Evolutionary conservation across 2,113 vertebrate genomes (phyloP).

Genomic region (Chunga burmeisteri): DNA sequence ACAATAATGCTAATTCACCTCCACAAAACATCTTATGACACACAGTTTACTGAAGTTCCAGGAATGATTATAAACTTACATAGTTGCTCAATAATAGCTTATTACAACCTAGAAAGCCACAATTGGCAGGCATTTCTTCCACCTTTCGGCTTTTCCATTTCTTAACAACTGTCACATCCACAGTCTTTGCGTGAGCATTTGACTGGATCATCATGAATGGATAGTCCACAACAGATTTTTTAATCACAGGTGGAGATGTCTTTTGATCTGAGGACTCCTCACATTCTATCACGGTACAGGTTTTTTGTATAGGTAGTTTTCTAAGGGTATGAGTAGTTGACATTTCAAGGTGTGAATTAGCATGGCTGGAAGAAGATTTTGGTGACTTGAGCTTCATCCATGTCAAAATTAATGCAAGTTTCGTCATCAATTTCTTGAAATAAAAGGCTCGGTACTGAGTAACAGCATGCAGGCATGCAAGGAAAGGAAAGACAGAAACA

Average conservation of each 20-base stretch:
- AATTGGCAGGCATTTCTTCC: slow-evolving; percentile 27
- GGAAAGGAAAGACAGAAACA: slow-evolving; percentile 58
- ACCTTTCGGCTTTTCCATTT: slow-evolving; percentile 43
- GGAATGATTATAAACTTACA: slow-evolving; percentile 43
- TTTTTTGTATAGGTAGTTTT: slow-evolving; percentile 49
- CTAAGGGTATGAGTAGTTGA: slow-evolving; percentile 28
- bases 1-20: not conserved
- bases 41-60: not conserved
- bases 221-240: slow-evolving; percentile 52
- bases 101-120: slow-evolving; percentile 58
- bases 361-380: slow-evolving; percentile 53
- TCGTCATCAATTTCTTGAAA: slow-evolving; percentile 71
- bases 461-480: slow-evolving; percentile 68
- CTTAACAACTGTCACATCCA: slow-evolving; percentile 41
- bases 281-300: slow-evolving; percentile 50
- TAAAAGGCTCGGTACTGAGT: slow-evolving; percentile 60
- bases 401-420: slow-evolving; percentile 64
- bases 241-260: slow-evolving; percentile 31
- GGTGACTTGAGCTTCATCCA: slow-evolving; percentile 63
- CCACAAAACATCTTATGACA: not conserved
- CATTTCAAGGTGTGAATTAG: slow-evolving; percentile 36
- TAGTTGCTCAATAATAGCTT: not conserved
- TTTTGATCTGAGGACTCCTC: slow-evolving; percentile 38
- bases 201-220: slow-evolving; percentile 16
- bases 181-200: slow-evolving; percentile 35